These are phyloP conservation scores for Caenorhabditis parvicauda DNA, from an alignment of 2,888 invertebrate genomes.

Conservation along the genomic window DNA sequence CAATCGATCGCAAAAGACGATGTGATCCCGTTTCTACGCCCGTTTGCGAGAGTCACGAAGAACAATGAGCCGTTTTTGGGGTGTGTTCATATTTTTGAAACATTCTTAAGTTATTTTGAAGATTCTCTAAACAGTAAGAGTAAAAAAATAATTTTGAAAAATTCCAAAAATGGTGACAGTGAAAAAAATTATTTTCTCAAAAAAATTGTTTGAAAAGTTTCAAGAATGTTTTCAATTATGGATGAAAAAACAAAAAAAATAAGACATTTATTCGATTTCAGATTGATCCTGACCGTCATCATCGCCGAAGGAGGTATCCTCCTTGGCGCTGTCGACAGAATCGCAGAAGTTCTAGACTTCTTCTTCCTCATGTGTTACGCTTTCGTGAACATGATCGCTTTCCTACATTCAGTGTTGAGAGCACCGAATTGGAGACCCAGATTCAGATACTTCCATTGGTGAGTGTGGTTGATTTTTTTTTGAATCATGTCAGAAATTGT, in stretches of 20 bases:
- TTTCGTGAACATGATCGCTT: conserved; percentile 97
- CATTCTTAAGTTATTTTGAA: not conserved
- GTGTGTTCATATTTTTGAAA: conserved; percentile 12
- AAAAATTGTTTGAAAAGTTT: not conserved
- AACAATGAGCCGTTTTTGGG: conserved; percentile 92
- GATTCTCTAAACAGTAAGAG: no score
- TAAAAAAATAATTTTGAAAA: not conserved
- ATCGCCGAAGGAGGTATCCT: conserved; percentile 73
- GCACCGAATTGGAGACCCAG: conserved; percentile 98
- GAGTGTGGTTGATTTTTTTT: no score
- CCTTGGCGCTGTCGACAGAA: conserved; percentile 88
- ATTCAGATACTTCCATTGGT: conserved; percentile 98
- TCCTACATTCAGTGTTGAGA: conserved; percentile 85
- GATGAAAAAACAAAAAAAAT: not conserved
- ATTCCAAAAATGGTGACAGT: not conserved
- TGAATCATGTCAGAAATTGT: not conserved
- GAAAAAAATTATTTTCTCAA: not conserved
- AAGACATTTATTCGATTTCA: conserved; percentile 12
- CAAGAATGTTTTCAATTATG: no score
- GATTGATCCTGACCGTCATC: conserved; percentile 80
- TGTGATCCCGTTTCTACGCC: conserved; percentile 90
- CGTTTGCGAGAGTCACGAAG: conserved; percentile 90
- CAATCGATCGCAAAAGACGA: conserved; percentile 97
- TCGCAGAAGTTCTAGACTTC: conserved; percentile 75
- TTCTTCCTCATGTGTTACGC: conserved; percentile 99